These are phyloP conservation scores for Lutjanus argentimaculatus DNA, from an alignment of 2,797 vertebrate species.

Conservation along the genomic window DNA sequence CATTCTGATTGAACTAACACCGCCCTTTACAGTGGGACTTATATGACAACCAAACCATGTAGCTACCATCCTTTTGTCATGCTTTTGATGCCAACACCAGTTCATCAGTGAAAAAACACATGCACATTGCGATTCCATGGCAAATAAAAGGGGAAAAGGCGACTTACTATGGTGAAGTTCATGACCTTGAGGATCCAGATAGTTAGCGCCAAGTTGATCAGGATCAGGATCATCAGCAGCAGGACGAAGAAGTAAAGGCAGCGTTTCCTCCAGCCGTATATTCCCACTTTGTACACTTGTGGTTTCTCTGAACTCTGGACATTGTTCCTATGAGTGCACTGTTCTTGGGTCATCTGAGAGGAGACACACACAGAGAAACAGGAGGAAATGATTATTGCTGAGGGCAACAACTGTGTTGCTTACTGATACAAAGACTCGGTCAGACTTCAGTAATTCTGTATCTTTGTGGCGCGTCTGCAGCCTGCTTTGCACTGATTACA, in stretches of 20 bases:
- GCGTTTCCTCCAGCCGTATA: conserved; percentile 99
- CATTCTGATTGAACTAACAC: not conserved
- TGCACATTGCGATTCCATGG: fast-evolving
- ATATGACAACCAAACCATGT: not conserved
- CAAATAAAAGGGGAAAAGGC: not conserved
- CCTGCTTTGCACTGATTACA: not conserved
- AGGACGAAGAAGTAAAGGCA: conserved; percentile 99
- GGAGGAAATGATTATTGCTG: not conserved
- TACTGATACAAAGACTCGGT: not conserved
- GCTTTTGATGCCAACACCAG: not conserved
- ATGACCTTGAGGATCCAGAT: conserved; percentile 99
- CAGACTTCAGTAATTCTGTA: not conserved
- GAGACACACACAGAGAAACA: conserved; percentile 27
- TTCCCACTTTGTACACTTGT: conserved; percentile 98
- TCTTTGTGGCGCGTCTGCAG: not conserved
- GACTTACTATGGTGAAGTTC: conserved; percentile 99
- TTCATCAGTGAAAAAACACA: not conserved
- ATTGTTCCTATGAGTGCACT: conserved; percentile 95
- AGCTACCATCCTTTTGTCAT: not conserved
- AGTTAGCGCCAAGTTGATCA: conserved; percentile 98
- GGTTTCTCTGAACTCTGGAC: conserved; percentile 95
- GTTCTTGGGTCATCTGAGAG: conserved; percentile 94
- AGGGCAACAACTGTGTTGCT: not conserved
- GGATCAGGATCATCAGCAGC: conserved; percentile 98
- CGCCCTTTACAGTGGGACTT: not conserved